Base-by-base conservation (phyloP, 2,113 vertebrate species). In the Aspidoscelis tigris region DNA sequence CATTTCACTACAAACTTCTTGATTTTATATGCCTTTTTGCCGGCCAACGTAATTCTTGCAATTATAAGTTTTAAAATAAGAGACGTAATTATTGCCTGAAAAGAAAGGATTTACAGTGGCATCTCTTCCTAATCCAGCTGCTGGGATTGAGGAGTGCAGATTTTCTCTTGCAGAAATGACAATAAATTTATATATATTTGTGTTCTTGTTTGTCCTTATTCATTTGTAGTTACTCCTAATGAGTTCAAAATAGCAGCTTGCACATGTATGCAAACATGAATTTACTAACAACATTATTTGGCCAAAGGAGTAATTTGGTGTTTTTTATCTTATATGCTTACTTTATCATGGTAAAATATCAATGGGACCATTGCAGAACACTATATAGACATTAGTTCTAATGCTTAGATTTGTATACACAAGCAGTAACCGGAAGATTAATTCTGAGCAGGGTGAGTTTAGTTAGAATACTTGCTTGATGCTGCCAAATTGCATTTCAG, bases 11-110 rank as follows among this genome's bases (percentile, higher is more conserved):
- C 72, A 0, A 92, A 99, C 94, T 98, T 99, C 85, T 66, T 99
- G 2, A 81, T 98, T 80, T 96, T 99, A 64, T 99, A 99, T 39
- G 90, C 97, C 87, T 99, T 99, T 88, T 76, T 99, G 64, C 98
- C 98, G 55, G 94, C 91, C 39, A 96, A 99, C 14, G 91, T 96
- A 81, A 83, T 98, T 84, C 66, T 97, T 53, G 98, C 97, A 66
- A 78, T 98, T 78, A 91, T 97, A 84, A 96, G 97, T 91, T 99
- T 97, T 93, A 98, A 97, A 96, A 92, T 98, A 88, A 96, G 98
- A 88, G 98, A 99, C 70, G 92, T 83, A 81, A 84, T 97, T 73
- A 86, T 91, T 50, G 93, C 92, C 82, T 96, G 97, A 90, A 97
- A 95, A 94, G 89, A 73, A 78, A 83, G 73, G 78, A 6, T 83